A percentile compares a stretch with the other conserved stretches of the same genome.
These are phyloP conservation scores for Scytalopus superciliaris DNA, from an alignment of 2,113 vertebrate species.

Conservation along the genomic window DNA sequence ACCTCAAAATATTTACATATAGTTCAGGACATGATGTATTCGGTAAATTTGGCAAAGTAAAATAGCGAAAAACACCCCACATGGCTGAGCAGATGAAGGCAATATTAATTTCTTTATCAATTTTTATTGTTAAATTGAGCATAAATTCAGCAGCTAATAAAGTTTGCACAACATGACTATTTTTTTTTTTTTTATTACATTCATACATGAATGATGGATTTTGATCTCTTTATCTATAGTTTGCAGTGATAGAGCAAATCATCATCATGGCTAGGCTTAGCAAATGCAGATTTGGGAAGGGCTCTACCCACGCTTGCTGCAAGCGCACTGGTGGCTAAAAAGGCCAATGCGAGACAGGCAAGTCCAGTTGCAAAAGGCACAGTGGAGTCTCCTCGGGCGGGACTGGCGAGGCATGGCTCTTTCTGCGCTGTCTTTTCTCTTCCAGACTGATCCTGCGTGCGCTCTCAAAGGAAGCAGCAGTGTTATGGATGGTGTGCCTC, in stretches of 20 bases:
- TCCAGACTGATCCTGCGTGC: too few relatives aligned
- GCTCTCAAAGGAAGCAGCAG: too few relatives aligned
- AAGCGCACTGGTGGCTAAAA: too few relatives aligned
- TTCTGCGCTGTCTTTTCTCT: too few relatives aligned
- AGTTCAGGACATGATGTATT: background rate
- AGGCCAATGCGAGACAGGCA: too few relatives aligned
- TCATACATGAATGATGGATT: background rate
- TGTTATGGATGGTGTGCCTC: too few relatives aligned
- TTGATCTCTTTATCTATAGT: background rate
- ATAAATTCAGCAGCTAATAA: background rate
- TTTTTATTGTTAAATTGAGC: background rate
- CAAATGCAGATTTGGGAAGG: too few relatives aligned
- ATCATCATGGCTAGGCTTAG: too few relatives aligned
- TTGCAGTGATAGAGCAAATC: background rate
- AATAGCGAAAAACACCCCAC: background rate
- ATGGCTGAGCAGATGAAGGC: background rate
- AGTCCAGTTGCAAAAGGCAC: too few relatives aligned
- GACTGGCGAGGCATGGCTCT: too few relatives aligned
- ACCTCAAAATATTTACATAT: background rate
- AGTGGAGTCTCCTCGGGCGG: too few relatives aligned
- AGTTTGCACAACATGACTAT: background rate
- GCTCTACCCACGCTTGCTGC: too few relatives aligned
- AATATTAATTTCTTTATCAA: background rate
- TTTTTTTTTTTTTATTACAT: background rate
- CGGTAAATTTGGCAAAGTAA: background rate